A percentile compares a stretch with the other conserved stretches of the same genome.
phyloP scores from a whole-genome alignment of 2,888 invertebrate genomes.

The Eilema griseolum region DNA sequence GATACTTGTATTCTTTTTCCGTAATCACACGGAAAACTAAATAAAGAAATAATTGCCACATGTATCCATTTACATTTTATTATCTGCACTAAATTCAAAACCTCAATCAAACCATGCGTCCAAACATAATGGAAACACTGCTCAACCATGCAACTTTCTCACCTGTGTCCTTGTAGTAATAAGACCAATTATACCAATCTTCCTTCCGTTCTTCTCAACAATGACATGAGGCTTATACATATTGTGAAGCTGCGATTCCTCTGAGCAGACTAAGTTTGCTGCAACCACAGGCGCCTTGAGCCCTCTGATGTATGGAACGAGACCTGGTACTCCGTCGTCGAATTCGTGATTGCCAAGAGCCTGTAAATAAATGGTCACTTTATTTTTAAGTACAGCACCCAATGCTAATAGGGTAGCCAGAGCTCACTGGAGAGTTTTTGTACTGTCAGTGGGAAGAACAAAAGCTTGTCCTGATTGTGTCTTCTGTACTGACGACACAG shows the following conservation, averaged over 20 bases:
- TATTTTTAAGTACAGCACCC: no score
- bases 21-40: no score
- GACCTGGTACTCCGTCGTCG: slow-evolving; percentile 90
- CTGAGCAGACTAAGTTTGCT: slow-evolving; percentile 90
- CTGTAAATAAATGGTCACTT: slow-evolving; percentile 73
- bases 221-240: slow-evolving; percentile 89
- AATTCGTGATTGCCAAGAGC: slow-evolving; percentile 96
- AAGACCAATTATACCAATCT: slow-evolving; percentile 93
- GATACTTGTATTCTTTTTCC: no score
- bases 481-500: no score
- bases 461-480: no score
- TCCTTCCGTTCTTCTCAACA: slow-evolving; percentile 88
- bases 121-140: slow-evolving; percentile 3
- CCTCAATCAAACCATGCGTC: background rate
- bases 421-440: no score
- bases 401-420: no score
- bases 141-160: slow-evolving; percentile 22
- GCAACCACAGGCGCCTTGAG: slow-evolving; percentile 90
- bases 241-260: slow-evolving; percentile 89
- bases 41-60: no score
- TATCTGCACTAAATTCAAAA: slow-evolving; percentile 10
- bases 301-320: slow-evolving; percentile 90
- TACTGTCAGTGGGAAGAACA: no score
- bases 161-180: slow-evolving; percentile 90
- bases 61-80: no score